Conservation (phyloP, 37 sponge, comb jelly and placozoan genomes). For the Theonella swinhoei region DNA sequence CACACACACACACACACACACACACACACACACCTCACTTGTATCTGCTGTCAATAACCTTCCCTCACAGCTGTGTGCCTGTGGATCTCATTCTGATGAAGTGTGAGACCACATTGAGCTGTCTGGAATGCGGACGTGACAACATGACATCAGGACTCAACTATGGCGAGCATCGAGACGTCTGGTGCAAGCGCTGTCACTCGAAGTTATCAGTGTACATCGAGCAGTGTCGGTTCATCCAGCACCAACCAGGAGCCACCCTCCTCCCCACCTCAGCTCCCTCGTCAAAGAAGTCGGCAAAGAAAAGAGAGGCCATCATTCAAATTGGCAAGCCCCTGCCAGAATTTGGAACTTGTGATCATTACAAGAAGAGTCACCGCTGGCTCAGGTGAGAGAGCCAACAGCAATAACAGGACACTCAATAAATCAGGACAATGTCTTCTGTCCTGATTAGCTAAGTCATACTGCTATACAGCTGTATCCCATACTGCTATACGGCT, state of each 20-base stretch:
- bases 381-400: constrained; percentile 74
- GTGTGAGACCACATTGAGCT: constrained; percentile 32
- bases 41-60: neutral
- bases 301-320: constrained; percentile 1
- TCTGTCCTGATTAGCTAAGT: too few relatives aligned
- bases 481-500: too few relatives aligned
- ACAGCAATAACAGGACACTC: neutral
- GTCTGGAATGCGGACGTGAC: constrained; percentile 52
- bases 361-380: constrained; percentile 85
- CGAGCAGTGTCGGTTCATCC: constrained; percentile 39
- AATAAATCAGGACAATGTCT: too few relatives aligned
- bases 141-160: constrained; percentile 21
- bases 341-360: constrained; percentile 64
- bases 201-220: constrained; percentile 25
- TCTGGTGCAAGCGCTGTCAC: constrained; percentile 62
- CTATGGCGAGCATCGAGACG: constrained; percentile 46
- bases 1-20: constrained; percentile 26
- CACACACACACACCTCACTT: neutral
- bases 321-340: constrained; percentile 75
- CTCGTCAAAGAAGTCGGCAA: neutral
- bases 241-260: constrained; percentile 50
- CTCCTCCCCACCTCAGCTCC: too few relatives aligned
- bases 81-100: constrained; percentile 56
- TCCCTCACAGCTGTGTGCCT: constrained; percentile 27
- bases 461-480: too few relatives aligned